Evolutionary conservation across 2,113 vertebrate species (phyloP), one percentile per base, ranked within the genome.

Genomic region (Rynchops niger): DNA sequence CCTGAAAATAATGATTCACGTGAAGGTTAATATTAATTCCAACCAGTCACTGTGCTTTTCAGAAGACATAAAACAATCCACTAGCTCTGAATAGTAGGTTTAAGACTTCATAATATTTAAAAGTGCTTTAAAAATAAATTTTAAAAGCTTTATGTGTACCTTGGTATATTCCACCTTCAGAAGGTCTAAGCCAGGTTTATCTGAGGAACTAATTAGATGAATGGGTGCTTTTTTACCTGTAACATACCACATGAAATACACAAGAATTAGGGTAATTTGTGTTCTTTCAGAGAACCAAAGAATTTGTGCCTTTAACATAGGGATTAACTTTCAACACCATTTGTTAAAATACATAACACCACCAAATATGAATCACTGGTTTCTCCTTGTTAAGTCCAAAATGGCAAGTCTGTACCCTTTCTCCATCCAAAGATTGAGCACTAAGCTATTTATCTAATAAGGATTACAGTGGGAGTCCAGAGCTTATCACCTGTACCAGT

Each of bases 161-260:
- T 99, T 99, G 97, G 98, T 96, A 93, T 99, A 99, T 78, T 99
- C 99, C 91, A 99, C 99, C 97, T 99, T 99, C 95, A 99, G 98
- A 77, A 99, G 98, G 95, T 99, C 98, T 72, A 98, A 97, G 76
- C 98, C 98, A 90, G 98, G 97, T 89, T 98, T 98, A 96, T 99
- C 98, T 21, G 98, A 99, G 71, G 99, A 99, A 74, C 98, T 99
- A 88, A 99, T 99, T 49, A 99, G 97, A 93, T 99, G 99, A 84
- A 99, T 98, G 27, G 98, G 98, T 82, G 96, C 91, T 70, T 97
- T 98, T 92, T 95, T 96, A 63, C 97, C 99, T 99, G 96, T 43
- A 97, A 97, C 72, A 89, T 43, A 95, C 3, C 90, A 92, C 65
- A 86, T 0, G 14, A 88, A 82, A 81, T 20, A 71, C 13, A 49